Evolutionary conservation across 2,797 vertebrate species (phyloP).

Genomic region (Decapterus maruadsi): DNA sequence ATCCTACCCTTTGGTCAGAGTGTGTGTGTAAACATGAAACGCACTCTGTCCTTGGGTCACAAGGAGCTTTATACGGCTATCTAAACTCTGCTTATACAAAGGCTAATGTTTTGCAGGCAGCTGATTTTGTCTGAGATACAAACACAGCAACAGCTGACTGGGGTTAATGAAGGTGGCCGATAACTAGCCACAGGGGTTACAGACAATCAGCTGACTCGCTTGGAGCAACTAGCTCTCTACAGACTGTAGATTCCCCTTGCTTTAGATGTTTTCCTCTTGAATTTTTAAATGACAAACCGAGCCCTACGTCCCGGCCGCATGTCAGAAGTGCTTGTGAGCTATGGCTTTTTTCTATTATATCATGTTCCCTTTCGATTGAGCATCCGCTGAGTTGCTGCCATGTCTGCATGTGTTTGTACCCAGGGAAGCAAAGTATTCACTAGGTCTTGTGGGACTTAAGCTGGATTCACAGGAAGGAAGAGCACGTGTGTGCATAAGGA

Average conservation of each 20-base stretch:
- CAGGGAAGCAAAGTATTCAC: conserved; percentile 44
- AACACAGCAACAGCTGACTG: conserved; percentile 61
- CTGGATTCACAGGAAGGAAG: conserved; percentile 84
- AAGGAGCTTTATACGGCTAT: conserved; percentile 43
- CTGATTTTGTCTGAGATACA: conserved; percentile 47
- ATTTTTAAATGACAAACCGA: background rate
- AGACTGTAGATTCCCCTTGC: conserved; percentile 17
- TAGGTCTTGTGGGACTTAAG: conserved; percentile 54
- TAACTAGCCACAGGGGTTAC: conserved; percentile 42
- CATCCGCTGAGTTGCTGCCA: conserved; percentile 37
- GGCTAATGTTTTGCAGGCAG: conserved; percentile 69
- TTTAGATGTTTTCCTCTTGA: conserved; percentile 2
- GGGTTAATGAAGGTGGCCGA: conserved; percentile 49
- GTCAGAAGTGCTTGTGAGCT: background rate
- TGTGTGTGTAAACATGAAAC: conserved; percentile 59
- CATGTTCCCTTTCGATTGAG: conserved; percentile 27
- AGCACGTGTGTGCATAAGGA: conserved; percentile 74
- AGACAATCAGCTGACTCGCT: conserved; percentile 64
- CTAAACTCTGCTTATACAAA: conserved; percentile 47
- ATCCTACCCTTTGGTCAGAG: conserved; percentile 71
- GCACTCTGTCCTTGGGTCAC: conserved; percentile 62
- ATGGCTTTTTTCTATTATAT: background rate
- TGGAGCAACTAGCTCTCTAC: conserved; percentile 19
- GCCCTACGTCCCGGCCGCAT: background rate
- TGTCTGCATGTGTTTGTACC: conserved; percentile 35